Percentiles rank a stretch among this genome's conserved stretches.
Conservation (phyloP, 1,140 invertebrate genomes). For the Brachionus angularis region DNA sequence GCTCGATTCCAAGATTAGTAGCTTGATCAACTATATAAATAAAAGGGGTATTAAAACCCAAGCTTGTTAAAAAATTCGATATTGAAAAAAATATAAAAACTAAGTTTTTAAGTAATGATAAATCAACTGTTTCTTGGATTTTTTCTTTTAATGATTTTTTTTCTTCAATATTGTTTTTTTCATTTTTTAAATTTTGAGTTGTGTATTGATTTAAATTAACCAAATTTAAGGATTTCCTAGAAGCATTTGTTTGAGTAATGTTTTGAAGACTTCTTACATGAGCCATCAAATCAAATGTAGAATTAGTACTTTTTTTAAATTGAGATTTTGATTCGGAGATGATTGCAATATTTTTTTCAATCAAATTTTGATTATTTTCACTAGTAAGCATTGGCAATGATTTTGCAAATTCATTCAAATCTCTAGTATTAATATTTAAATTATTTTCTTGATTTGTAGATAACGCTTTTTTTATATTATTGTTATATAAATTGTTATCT, state of each 20-base stretch:
- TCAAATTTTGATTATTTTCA: no score
- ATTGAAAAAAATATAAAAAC: slow-evolving; percentile 83
- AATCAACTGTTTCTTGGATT: slow-evolving; percentile 75
- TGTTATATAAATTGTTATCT: neutral
- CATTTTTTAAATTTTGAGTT: neutral
- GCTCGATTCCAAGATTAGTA: slow-evolving; percentile 60
- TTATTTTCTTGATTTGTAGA: neutral
- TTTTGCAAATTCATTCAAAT: neutral
- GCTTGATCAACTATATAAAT: slow-evolving; percentile 68
- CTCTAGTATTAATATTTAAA: neutral
- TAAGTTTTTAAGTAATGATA: slow-evolving; percentile 74
- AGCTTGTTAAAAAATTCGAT: slow-evolving; percentile 90
- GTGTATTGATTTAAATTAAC: neutral
- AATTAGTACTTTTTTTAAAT: neutral
- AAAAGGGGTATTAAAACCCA: slow-evolving; percentile 89
- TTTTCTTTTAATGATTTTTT: slow-evolving; percentile 49
- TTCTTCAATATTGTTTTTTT: neutral
- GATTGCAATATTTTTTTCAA: neutral
- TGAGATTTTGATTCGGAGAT: neutral
- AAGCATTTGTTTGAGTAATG: neutral
- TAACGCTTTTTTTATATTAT: neutral
- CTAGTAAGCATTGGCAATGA: slow-evolving; percentile 21
- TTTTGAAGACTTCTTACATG: slow-evolving; percentile 30
- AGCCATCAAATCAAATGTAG: slow-evolving; percentile 34
- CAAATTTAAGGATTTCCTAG: neutral